Evolutionary conservation across 2,888 invertebrate species (phyloP).

Genomic region (Spisula subtruncata): DNA sequence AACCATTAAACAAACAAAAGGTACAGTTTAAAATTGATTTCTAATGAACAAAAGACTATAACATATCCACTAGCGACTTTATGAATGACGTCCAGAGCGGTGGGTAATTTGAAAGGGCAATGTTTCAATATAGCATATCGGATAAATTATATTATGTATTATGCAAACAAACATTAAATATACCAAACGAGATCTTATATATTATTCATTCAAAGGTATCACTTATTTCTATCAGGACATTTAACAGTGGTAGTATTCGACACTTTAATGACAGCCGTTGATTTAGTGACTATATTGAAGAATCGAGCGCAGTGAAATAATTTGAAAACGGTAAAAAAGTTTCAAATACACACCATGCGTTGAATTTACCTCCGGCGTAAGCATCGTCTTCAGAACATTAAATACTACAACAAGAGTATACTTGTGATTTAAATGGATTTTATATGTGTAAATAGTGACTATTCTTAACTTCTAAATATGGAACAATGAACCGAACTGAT

Average conservation of each 20-base stretch:
- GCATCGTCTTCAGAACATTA: too few relatives aligned
- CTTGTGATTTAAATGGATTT: too few relatives aligned
- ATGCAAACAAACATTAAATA: neutral
- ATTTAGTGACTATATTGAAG: neutral
- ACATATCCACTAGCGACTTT: neutral
- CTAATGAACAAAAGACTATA: neutral
- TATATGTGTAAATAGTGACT: too few relatives aligned
- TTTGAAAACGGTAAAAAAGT: neutral
- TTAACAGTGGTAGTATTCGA: neutral
- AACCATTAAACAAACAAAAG: too few relatives aligned
- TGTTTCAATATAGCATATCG: neutral
- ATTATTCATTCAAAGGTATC: neutral
- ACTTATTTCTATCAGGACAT: neutral
- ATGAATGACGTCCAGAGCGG: neutral
- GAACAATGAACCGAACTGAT: too few relatives aligned
- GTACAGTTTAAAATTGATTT: constrained; percentile 3
- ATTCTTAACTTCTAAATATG: too few relatives aligned
- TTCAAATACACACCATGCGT: neutral
- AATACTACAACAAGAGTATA: too few relatives aligned
- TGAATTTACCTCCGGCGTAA: neutral
- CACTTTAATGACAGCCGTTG: neutral
- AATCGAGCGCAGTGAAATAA: neutral
- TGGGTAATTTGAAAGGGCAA: neutral
- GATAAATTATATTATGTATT: neutral
- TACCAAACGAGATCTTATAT: neutral